Percentiles rank a stretch among this genome's conserved stretches.
These are phyloP conservation scores for Drosophila baimaii DNA, from an alignment of 1,140 invertebrate genomes.

Conservation along the genomic window DNA sequence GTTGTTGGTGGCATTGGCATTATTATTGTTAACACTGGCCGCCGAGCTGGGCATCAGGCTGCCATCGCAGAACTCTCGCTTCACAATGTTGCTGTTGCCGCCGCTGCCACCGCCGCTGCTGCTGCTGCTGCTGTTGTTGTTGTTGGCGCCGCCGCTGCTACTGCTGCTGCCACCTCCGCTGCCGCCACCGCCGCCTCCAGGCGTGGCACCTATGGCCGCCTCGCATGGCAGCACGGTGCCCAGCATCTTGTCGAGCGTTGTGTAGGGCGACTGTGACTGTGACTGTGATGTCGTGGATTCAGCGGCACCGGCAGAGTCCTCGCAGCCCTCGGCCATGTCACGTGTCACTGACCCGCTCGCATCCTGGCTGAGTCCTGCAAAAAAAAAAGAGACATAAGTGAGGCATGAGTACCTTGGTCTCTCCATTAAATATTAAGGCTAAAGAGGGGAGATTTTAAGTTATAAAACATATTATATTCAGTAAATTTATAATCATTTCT, in stretches of 20 bases:
- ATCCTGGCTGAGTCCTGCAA: slow-evolving; percentile 59
- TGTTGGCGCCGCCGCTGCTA: slow-evolving; percentile 58
- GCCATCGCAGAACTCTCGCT: slow-evolving; percentile 80
- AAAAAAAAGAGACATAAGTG: slow-evolving; percentile 13
- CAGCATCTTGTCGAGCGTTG: slow-evolving; percentile 79
- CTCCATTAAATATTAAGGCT: slow-evolving; percentile 38
- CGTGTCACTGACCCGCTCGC: slow-evolving; percentile 57
- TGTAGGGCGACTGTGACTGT: slow-evolving; percentile 60
- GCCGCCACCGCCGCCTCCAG: slow-evolving; percentile 35
- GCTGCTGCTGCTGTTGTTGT: slow-evolving; percentile 43
- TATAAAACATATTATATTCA: background rate
- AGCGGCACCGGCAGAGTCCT: slow-evolving; percentile 78
- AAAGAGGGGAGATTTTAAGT: background rate
- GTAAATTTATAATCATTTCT: background rate
- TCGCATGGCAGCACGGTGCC: slow-evolving; percentile 83
- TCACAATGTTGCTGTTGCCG: slow-evolving; percentile 67
- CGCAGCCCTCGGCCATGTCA: slow-evolving; percentile 84
- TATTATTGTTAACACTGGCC: slow-evolving; percentile 62
- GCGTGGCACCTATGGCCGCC: slow-evolving; percentile 73
- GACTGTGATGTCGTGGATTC: slow-evolving; percentile 75
- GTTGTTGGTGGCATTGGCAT: slow-evolving; percentile 45
- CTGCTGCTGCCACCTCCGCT: slow-evolving; percentile 26
- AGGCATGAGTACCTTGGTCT: slow-evolving; percentile 13
- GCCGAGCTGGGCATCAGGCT: slow-evolving; percentile 68
- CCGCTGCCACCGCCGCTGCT: slow-evolving; percentile 44